phyloP scores from a whole-genome alignment of 1,140 invertebrate species.

The Bombus soroeensis region DNA sequence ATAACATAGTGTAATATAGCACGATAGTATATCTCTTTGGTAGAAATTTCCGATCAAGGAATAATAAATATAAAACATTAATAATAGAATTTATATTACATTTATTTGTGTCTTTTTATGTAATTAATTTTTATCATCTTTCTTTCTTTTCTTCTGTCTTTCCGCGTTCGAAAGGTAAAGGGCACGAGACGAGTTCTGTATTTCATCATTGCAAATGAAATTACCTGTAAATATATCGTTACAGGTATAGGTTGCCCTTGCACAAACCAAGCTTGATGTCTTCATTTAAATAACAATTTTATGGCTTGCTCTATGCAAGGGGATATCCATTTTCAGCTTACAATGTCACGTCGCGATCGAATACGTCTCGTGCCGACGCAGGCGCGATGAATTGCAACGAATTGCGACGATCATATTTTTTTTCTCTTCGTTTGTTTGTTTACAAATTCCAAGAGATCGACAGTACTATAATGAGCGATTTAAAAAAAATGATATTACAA shows the following conservation, averaged over 20 bases:
- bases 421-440: neutral
- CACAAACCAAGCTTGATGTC: conserved; percentile 42
- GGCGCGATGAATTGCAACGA: conserved; percentile 53
- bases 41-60: neutral
- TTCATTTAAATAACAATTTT: conserved; percentile 54
- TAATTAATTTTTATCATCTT: conserved; percentile 71
- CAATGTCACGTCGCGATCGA: conserved; percentile 32
- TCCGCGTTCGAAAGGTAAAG: conserved; percentile 55
- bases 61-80: conserved; percentile 18
- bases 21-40: neutral
- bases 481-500: conserved; percentile 31
- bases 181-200: conserved; percentile 49
- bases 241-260: conserved; percentile 35
- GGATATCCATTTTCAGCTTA: conserved; percentile 20
- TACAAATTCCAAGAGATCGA: conserved; percentile 43
- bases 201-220: conserved; percentile 32
- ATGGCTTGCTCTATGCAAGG: conserved; percentile 36
- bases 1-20: neutral
- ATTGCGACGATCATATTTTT: conserved; percentile 13
- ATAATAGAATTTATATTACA: conserved; percentile 82
- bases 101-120: conserved; percentile 78
- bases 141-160: conserved; percentile 33
- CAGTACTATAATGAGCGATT: conserved; percentile 3
- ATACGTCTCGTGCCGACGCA: conserved; percentile 66
- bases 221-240: conserved; percentile 5